phyloP scores from a whole-genome alignment of 2,797 vertebrate species.

The Danio aesculapii region DNA sequence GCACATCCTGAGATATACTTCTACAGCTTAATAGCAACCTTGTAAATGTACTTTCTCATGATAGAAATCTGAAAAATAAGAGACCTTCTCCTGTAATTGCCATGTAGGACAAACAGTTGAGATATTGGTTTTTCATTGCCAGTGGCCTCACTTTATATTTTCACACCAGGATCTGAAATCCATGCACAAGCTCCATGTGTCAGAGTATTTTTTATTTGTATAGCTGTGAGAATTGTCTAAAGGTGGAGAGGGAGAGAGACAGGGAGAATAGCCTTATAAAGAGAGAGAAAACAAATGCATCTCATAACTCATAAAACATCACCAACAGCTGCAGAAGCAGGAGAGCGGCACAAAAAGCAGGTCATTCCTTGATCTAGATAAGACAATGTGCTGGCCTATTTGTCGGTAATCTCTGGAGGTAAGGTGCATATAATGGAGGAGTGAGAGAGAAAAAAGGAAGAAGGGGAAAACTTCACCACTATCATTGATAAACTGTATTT shows the following conservation, averaged over 20 bases:
- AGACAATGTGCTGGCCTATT: conserved; percentile 56
- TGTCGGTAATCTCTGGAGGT: conserved; percentile 51
- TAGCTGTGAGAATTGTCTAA: not conserved
- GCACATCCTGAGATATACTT: too few species aligned
- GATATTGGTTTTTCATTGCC: not conserved
- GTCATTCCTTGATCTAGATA: conserved; percentile 70
- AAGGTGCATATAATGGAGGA: not conserved
- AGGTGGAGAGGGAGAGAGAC: conserved; percentile 1
- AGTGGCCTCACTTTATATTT: not conserved
- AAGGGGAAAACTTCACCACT: conserved; percentile 2
- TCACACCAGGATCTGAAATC: conserved; percentile 17
- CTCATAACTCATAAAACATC: conserved; percentile 25
- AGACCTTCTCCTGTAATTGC: not conserved
- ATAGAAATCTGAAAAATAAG: not conserved
- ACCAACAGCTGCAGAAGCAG: conserved; percentile 47
- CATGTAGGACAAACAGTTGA: not conserved
- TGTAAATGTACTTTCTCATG: not conserved
- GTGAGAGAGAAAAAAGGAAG: not conserved
- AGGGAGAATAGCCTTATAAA: conserved; percentile 22
- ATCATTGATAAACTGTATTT: conserved; percentile 50
- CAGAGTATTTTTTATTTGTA: not conserved
- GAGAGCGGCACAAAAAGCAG: conserved; percentile 59
- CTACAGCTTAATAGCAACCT: not conserved
- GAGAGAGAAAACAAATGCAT: conserved; percentile 29
- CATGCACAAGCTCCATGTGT: conserved; percentile 4